Percentiles rank a stretch among this genome's conserved stretches.
Evolutionary conservation across 2,888 invertebrate species (phyloP).

Genomic region (Lacanobia wlatinum): DNA sequence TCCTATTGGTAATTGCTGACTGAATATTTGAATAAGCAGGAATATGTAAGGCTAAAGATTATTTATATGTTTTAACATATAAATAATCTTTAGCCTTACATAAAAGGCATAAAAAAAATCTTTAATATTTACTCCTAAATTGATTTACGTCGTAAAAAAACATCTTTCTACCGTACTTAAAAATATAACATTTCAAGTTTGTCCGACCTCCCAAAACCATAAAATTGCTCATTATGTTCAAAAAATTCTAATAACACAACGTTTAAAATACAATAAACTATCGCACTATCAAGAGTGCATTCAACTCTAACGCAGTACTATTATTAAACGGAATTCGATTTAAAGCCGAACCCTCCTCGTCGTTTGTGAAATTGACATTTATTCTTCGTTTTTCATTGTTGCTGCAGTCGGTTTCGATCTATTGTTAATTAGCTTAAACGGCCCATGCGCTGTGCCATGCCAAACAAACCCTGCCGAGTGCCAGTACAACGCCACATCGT

Average conservation of each 20-base stretch:
- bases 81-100: too few species aligned
- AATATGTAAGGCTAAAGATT: too few species aligned
- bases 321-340: conserved; percentile 91
- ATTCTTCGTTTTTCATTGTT: conserved; percentile 91
- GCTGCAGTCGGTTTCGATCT: conserved; percentile 88
- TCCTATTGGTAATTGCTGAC: background rate
- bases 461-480: conserved; percentile 72
- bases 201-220: conserved; percentile 35
- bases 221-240: conserved; percentile 70
- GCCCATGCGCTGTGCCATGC: conserved; percentile 84
- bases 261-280: conserved; percentile 87
- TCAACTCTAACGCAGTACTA: conserved; percentile 89
- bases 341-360: conserved; percentile 90
- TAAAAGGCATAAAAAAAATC: too few species aligned
- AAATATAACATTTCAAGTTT: conserved; percentile 8
- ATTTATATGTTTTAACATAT: too few species aligned
- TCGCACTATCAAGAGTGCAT: conserved; percentile 88
- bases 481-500: conserved; percentile 53
- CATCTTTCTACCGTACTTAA: background rate
- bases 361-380: conserved; percentile 91
- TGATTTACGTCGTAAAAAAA: background rate
- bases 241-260: conserved; percentile 70
- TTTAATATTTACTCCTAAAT: background rate
- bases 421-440: conserved; percentile 91
- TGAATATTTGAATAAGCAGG: background rate